Base-by-base conservation (phyloP, 2,113 vertebrate genomes). In the Labrus mixtus region DNA sequence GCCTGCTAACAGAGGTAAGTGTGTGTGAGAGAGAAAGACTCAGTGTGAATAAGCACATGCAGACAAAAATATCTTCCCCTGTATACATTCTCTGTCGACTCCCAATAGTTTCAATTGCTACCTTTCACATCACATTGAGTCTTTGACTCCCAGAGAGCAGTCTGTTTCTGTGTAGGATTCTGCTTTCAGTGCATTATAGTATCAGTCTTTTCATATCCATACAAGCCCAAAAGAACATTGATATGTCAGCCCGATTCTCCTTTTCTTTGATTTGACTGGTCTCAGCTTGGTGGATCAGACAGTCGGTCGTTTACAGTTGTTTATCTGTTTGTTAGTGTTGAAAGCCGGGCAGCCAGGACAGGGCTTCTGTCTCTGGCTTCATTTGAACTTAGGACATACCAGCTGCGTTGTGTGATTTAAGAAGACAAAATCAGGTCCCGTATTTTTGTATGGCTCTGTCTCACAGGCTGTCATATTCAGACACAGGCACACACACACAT, bases 1-100 rank as follows among this genome's bases (percentile, higher is more conserved):
- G 98, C 16, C 82, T 99, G 69, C 93, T 99, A 54, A 93, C 95
- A 67, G 98, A 99, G 95, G 98, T 99, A 93, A 78, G 11, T 15
- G 9, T 48, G n/a, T 59, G 17, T 75, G n/a, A n/a, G 16, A 51
- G 39, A 68, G n/a, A n/a, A 68, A 36, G 39, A 46, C 1, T 33
- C 16, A 13, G 37, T 46, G 22, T 13, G 1, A 48, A 39, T 5
- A 16, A 85, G 20, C 25, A 76, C 66, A 29, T 19, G 67, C 11
- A 13, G 29, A 54, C 33, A 33, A 6, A 45, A 68, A 22, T 17
- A 13, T 23, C 22, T 20, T 17, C 2, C 37, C 20, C 23, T 2
- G 39, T 54, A 43, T 48, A 43, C 55, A n/a, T 29, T 36, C 15
- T 67, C 63, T 65, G 43, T 60, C 9, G 12, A 13, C 8, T 19